Percentiles rank a stretch among this genome's conserved stretches.
These are phyloP conservation scores for Tiphia femorata DNA, from an alignment of 2,888 invertebrate genomes.

Conservation along the genomic window DNA sequence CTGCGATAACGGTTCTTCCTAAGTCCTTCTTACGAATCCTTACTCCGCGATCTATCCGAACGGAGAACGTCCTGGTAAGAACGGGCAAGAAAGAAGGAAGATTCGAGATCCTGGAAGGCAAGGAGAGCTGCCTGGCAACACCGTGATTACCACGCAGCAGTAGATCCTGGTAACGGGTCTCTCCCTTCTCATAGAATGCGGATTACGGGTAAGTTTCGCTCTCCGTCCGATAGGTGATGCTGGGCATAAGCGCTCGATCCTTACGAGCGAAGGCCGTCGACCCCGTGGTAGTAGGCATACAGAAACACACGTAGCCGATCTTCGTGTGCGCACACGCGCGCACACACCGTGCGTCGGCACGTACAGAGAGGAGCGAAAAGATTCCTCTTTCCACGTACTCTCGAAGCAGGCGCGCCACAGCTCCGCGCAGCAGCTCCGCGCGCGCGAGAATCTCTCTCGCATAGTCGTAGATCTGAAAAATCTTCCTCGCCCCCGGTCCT, in stretches of 20 bases:
- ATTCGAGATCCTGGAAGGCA: too few species aligned
- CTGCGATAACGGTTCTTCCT: too few species aligned
- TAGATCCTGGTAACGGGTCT: constrained; percentile 55
- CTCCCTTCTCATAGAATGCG: constrained; percentile 52
- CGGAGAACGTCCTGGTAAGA: too few species aligned
- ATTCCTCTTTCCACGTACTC: constrained; percentile 28
- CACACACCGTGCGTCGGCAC: neutral
- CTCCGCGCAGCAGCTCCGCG: too few species aligned
- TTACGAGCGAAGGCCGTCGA: constrained; percentile 63
- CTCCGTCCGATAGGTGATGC: constrained; percentile 64
- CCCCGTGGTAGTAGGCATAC: constrained; percentile 44
- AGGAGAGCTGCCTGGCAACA: constrained; percentile 13
- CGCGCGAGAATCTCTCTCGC: constrained; percentile 13
- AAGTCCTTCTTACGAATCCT: too few species aligned
- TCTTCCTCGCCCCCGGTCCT: neutral
- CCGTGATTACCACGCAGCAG: constrained; percentile 13
- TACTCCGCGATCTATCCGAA: too few species aligned
- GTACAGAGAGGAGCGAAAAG: constrained; percentile 15
- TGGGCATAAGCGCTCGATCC: constrained; percentile 59
- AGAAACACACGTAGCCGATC: neutral
- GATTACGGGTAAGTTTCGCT: constrained; percentile 54
- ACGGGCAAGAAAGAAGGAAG: too few species aligned
- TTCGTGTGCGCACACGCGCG: constrained; percentile 12
- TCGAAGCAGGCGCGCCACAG: too few species aligned
- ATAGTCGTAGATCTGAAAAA: constrained; percentile 29